Evolutionary conservation across 2,113 vertebrate species (phyloP).

Genomic region (Calyptomena viridis): DNA sequence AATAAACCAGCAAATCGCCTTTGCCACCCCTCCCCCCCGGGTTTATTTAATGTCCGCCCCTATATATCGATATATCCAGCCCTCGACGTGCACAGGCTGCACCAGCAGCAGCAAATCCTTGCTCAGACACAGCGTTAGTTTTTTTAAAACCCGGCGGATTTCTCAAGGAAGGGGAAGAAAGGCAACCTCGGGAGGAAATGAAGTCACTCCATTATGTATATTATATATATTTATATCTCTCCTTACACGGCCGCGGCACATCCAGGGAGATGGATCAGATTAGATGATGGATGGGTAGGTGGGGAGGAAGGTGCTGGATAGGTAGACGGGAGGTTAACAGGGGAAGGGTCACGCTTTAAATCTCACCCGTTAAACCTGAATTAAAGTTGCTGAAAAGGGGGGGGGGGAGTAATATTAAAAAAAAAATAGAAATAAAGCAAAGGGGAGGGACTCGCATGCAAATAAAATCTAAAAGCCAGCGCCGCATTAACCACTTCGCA

Average conservation of each 20-base stretch:
- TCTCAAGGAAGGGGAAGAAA: background rate
- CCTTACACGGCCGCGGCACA: background rate
- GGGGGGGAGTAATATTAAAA: background rate
- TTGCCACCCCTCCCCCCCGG: background rate
- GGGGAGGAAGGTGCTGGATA: background rate
- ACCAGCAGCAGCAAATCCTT: background rate
- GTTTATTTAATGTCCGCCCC: background rate
- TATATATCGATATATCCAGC: background rate
- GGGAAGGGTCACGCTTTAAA: background rate
- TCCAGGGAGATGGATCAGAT: background rate
- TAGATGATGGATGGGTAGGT: constrained; percentile 29
- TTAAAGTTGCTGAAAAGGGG: background rate
- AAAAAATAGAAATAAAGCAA: background rate
- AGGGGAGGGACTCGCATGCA: background rate
- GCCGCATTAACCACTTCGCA: background rate
- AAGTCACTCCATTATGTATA: background rate
- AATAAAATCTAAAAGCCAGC: background rate
- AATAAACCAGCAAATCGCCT: background rate
- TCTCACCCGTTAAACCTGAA: background rate
- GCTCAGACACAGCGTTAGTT: background rate
- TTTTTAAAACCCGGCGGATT: background rate
- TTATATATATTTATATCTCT: background rate
- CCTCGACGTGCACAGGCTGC: too few species aligned
- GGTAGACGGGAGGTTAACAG: background rate
- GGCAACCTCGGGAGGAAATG: background rate